Evolutionary conservation across 2,113 vertebrate species (phyloP), one percentile per base, ranked within the genome.

Genomic region (Aegithalos caudatus): DNA sequence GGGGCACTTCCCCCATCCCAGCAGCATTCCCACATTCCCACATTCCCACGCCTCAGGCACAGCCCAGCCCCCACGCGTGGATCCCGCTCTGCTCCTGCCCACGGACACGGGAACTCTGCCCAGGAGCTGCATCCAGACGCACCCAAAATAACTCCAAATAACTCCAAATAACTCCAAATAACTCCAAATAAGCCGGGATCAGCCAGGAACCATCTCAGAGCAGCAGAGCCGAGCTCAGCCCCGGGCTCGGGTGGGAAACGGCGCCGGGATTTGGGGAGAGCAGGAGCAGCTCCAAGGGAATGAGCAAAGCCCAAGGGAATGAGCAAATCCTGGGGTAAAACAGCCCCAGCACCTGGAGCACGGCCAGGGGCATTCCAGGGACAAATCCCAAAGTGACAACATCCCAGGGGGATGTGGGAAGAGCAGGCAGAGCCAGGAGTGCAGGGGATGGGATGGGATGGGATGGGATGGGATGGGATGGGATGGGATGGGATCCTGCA

Each of bases 31-130:
- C 42, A 70, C 84, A 65, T n/a, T 4, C 56, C 90, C 13, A 14
- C 48, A 50, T 25, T 25, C n/a, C n/a, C n/a, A n/a, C n/a, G n/a
- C 24, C 74, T 47, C 88, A 4, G 44, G 44, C 64, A 11, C 73
- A 10, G 90, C 25, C 60, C 56, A 9, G 11, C n/a, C 78, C 60
- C 62, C 20, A 35, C 24, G 69, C 24, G 69, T 47, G 83, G 78
- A 57, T 91, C 96, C 93, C 65, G 66, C 95, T 47, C 92, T 1
- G 37, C 28, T 76, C 47, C 95, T 91, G 90, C 92, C 92, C 93
- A 69, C 69, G 45, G 84, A 35, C 93, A 69, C 62, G 35, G 79
- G 45, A 91, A 58, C 66, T 7, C 53, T 42, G 72, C 81, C 96
- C 90, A 50, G 74, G 83, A 71, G 72, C 86, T 11, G 67, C 74